Base-by-base conservation (phyloP, 2,888 invertebrate species). In the Marasmarcha lunaedactyla region DNA sequence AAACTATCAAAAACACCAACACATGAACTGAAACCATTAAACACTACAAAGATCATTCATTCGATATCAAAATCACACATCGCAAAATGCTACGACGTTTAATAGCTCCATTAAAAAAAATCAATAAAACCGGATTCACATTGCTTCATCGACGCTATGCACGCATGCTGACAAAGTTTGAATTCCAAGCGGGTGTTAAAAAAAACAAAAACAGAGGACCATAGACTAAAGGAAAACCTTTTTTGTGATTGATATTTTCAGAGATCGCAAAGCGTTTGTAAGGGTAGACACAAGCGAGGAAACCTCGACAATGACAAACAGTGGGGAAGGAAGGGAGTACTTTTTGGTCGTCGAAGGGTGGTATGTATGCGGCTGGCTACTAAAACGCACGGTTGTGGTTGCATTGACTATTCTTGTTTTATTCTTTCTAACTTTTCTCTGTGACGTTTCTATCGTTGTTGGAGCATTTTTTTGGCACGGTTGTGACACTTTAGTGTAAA, bases 221-320 rank as follows among this genome's bases (percentile, higher is more conserved):
- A 30, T 30, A 30, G 30, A 30, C 30, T 30, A 30, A 30, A 20
- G 20, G 7, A 7, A 30, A 30, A 30, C 11, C 30, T 30, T 11
- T 9, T 30, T 30, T 30, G 30, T 30, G n/a, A 11, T 48, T 59
- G 10, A 36, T 6, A 15, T 54, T 81, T 79, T 76, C 79, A 79
- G 79, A 78, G 58, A 61, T 52, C 61, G 54, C 67, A 73, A 67
- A 57, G 61, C 68, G 54, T 77, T 72, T 71, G 59, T 67, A 48
- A 67, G 63, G 56, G 78, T 76, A 50, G 70, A 72, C 55, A 68
- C 63, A 71, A 76, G 72, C 67, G 78, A 79, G 47, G 76, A 72
- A 44, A 66, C 59, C 38, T 68, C 69, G 26, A 57, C 67, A 54
- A 56, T 63, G 45, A 60, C 62, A 39, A 64, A 63, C 54, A 68